Percentiles rank a stretch among this genome's conserved stretches.
phyloP scores from a whole-genome alignment of 2,888 invertebrate species.

The Brassicogethes aeneus region DNA sequence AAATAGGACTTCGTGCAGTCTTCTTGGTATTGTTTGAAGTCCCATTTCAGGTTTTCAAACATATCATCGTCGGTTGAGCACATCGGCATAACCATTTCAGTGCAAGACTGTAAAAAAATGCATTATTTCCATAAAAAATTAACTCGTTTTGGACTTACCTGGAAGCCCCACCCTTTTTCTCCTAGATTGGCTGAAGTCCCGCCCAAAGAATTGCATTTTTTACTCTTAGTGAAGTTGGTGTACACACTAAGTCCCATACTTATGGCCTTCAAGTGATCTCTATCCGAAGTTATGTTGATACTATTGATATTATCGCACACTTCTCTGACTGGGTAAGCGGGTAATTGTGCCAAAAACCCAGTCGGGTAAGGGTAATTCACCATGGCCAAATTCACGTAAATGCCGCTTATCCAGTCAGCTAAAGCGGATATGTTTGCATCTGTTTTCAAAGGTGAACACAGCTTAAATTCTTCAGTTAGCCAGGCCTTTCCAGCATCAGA shows the following conservation, averaged over 20 bases:
- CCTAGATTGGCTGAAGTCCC: conserved; percentile 53
- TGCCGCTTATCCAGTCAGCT: conserved; percentile 60
- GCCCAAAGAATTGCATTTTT: conserved; percentile 56
- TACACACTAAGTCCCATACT: conserved; percentile 64
- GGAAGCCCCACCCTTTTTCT: conserved; percentile 71
- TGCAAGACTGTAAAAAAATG: conserved; percentile 65
- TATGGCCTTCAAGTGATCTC: conserved; percentile 51
- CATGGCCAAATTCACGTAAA: conserved; percentile 83
- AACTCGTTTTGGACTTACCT: conserved; percentile 44
- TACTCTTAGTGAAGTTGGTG: conserved; percentile 70
- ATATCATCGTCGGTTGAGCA: conserved; percentile 68
- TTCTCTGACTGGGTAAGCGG: conserved; percentile 71
- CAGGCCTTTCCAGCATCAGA: conserved; percentile 59
- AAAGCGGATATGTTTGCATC: conserved; percentile 47
- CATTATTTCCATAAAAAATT: conserved; percentile 4
- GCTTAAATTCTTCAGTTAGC: conserved; percentile 62
- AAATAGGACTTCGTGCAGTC: conserved; percentile 58
- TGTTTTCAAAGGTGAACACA: conserved; percentile 63
- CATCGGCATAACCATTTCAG: conserved; percentile 96
- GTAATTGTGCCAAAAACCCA: conserved; percentile 72
- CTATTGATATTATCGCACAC: conserved; percentile 48
- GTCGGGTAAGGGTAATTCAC: conserved; percentile 89
- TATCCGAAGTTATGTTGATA: conserved; percentile 14
- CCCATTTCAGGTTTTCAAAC: conserved; percentile 72
- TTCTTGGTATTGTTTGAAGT: conserved; percentile 54